These are phyloP conservation scores for Drosophila melanogaster DNA, from an alignment of 1,140 invertebrate genomes.

Conservation along the genomic window DNA sequence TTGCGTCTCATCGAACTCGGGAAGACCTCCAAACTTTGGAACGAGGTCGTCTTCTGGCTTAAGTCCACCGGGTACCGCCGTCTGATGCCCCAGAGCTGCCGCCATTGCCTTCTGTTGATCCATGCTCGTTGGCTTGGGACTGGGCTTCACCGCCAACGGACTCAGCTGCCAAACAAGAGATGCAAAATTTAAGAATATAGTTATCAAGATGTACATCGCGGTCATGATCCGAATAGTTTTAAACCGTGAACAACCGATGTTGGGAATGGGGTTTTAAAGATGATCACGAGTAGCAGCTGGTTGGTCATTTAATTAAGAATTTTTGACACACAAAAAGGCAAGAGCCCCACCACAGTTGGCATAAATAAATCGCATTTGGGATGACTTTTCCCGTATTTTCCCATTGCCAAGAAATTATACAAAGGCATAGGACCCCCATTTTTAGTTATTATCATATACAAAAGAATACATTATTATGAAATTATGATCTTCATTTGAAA, in stretches of 20 bases:
- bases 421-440: too few species aligned
- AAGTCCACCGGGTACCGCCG: slow-evolving; percentile 17
- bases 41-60: slow-evolving; percentile 11
- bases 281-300: slow-evolving; percentile 32
- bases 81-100: slow-evolving; percentile 31
- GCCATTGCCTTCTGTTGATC: slow-evolving; percentile 61
- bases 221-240: slow-evolving; percentile 33
- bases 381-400: too few species aligned
- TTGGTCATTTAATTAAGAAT: slow-evolving; percentile 18
- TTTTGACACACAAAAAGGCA: slow-evolving; percentile 7
- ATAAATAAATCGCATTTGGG: slow-evolving; percentile 46
- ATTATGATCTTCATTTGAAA: too few species aligned
- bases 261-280: slow-evolving; percentile 5
- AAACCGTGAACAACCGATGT: slow-evolving; percentile 54
- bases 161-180: slow-evolving; percentile 48
- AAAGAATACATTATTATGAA: too few species aligned
- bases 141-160: slow-evolving; percentile 64
- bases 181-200: slow-evolving; percentile 40
- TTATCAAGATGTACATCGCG: slow-evolving; percentile 60
- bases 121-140: slow-evolving; percentile 37
- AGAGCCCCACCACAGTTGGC: slow-evolving; percentile 3
- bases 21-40: slow-evolving; percentile 52
- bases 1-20: slow-evolving; percentile 63
- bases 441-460: too few species aligned
- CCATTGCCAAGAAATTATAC: too few species aligned